Evolutionary conservation across 2,113 vertebrate species (phyloP).

Genomic region (Machaerirhynchus nigripectus): DNA sequence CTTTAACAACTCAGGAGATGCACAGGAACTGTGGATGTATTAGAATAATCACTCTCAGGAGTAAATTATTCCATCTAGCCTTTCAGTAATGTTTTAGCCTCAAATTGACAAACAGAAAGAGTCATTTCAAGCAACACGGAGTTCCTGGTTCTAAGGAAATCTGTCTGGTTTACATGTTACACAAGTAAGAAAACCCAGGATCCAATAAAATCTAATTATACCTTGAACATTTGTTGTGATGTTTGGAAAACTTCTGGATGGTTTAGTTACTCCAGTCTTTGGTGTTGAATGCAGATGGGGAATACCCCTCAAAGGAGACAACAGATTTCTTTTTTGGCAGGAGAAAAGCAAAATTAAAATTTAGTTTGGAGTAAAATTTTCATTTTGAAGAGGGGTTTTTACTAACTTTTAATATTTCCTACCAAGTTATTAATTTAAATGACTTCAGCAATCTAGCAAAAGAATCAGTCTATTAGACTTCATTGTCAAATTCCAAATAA

Average conservation of each 20-base stretch:
- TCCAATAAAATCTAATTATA: neutral
- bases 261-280: neutral
- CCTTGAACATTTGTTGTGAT: neutral
- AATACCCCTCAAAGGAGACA: neutral
- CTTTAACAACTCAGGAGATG: conserved; percentile 57
- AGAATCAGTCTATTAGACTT: neutral
- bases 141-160: neutral
- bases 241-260: neutral
- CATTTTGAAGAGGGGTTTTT: neutral
- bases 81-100: conserved; percentile 12
- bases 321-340: neutral
- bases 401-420: neutral
- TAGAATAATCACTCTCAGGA: conserved; percentile 46
- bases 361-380: neutral
- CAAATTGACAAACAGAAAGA: neutral
- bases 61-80: conserved; percentile 15
- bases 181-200: neutral
- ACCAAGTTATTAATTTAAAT: neutral
- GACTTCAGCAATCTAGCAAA: neutral
- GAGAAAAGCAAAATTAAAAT: neutral
- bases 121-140: neutral
- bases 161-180: neutral
- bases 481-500: neutral
- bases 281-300: neutral
- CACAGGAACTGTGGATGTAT: conserved; percentile 42